Evolutionary conservation across 2,888 invertebrate species (phyloP).

Genomic region (Diarsia brunnea): DNA sequence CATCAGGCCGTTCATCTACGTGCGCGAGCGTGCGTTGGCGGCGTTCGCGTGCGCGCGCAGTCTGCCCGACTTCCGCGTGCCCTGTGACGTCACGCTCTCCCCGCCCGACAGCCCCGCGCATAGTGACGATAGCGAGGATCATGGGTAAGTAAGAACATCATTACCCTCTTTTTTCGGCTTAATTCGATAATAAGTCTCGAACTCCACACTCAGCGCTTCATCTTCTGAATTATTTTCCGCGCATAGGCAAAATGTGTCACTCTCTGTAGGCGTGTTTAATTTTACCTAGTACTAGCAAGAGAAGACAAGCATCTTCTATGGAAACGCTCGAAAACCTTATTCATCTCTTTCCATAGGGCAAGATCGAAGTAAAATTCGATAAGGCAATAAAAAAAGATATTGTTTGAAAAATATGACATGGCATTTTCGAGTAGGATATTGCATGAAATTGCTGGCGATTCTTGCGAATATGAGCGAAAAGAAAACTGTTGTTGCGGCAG

Average conservation of each 20-base stretch:
- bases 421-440: not conserved
- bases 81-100: constrained; percentile 57
- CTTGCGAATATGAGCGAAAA: not conserved
- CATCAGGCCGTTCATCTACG: constrained; percentile 96
- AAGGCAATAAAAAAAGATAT: not conserved
- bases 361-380: not conserved
- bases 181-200: not conserved
- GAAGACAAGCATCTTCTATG: not conserved
- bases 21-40: constrained; percentile 94
- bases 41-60: constrained; percentile 94
- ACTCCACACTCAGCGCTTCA: not conserved
- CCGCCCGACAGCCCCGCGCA: constrained; percentile 69
- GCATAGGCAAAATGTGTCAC: not conserved
- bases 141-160: constrained; percentile 60
- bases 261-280: not conserved
- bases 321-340: not conserved
- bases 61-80: constrained; percentile 93
- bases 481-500: not conserved
- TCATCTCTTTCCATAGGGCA: not conserved
- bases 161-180: not conserved
- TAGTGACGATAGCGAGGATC: constrained; percentile 68
- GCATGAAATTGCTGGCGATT: not conserved
- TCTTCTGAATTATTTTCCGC: not conserved
- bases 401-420: not conserved
- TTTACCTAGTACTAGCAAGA: not conserved